phyloP scores from a whole-genome alignment of 2,113 vertebrate genomes.

The Lamprologus callipterus region DNA sequence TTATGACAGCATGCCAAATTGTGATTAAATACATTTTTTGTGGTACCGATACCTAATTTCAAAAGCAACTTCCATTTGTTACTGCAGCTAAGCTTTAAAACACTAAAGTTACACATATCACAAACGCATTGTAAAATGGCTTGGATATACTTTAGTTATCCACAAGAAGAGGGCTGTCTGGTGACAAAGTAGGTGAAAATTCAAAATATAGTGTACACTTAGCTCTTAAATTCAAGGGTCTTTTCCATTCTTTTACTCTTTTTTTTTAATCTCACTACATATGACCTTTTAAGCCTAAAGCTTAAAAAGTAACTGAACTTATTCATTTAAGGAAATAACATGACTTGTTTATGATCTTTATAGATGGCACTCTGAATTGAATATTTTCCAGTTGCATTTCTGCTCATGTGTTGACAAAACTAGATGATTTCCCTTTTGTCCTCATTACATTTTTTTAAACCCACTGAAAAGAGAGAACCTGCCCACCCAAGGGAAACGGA shows the following conservation, averaged over 20 bases:
- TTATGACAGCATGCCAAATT: background rate
- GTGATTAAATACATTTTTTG: background rate
- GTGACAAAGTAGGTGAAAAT: background rate
- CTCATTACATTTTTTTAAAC: background rate
- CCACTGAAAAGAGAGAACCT: background rate
- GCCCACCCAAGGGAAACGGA: background rate
- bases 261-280: background rate
- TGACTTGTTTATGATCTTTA: background rate
- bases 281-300: background rate
- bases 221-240: background rate
- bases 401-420: background rate
- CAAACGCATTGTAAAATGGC: background rate
- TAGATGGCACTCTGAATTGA: background rate
- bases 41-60: background rate
- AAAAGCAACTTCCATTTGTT: background rate
- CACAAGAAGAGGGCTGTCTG: background rate
- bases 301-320: background rate
- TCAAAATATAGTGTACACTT: background rate
- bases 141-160: background rate
- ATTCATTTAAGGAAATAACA: background rate
- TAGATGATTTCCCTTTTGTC: background rate
- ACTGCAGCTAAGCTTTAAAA: background rate
- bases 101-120: background rate
- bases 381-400: background rate
- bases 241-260: background rate